These are phyloP conservation scores for Apomyelois bistriatella DNA, from an alignment of 2,888 invertebrate genomes.

Conservation along the genomic window DNA sequence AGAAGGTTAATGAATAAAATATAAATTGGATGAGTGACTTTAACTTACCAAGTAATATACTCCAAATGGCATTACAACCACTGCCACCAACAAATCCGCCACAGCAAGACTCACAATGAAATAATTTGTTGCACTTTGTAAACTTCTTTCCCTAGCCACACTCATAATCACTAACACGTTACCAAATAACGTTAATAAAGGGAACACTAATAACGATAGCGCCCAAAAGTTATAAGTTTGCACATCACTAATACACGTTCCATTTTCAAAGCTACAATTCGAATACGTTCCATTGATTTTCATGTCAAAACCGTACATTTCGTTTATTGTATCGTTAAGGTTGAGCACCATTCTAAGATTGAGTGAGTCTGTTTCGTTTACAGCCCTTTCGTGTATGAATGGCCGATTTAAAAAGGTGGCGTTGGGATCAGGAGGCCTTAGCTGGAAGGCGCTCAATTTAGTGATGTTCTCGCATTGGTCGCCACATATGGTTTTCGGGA, in stretches of 20 bases:
- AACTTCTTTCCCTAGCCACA: slow-evolving; percentile 92
- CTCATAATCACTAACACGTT: slow-evolving; percentile 98
- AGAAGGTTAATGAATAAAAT: not conserved
- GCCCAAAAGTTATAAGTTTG: slow-evolving; percentile 90
- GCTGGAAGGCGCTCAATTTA: slow-evolving; percentile 39
- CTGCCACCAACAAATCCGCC: slow-evolving; percentile 97
- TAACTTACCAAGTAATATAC: slow-evolving; percentile 98
- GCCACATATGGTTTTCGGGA: slow-evolving; percentile 28
- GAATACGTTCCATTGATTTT: slow-evolving; percentile 40
- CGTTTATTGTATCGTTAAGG: slow-evolving; percentile 49
- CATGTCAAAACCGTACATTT: slow-evolving; percentile 32
- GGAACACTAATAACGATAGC: slow-evolving; percentile 92
- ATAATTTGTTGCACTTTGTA: slow-evolving; percentile 99
- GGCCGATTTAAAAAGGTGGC: slow-evolving; percentile 24
- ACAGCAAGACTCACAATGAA: slow-evolving; percentile 98
- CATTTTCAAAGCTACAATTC: slow-evolving; percentile 57
- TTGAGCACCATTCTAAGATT: slow-evolving; percentile 41
- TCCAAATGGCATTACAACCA: slow-evolving; percentile 99
- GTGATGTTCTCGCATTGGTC: slow-evolving; percentile 49
- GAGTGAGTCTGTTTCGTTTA: slow-evolving; percentile 20
- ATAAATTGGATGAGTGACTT: not conserved
- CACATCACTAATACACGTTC: slow-evolving; percentile 57
- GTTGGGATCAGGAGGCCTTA: slow-evolving; percentile 38
- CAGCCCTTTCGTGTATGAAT: slow-evolving; percentile 18
- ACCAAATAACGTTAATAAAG: slow-evolving; percentile 95